Percentiles rank a stretch among this genome's conserved stretches.
phyloP scores from a whole-genome alignment of 2,113 vertebrate species.

The Oceanodroma tethys region DNA sequence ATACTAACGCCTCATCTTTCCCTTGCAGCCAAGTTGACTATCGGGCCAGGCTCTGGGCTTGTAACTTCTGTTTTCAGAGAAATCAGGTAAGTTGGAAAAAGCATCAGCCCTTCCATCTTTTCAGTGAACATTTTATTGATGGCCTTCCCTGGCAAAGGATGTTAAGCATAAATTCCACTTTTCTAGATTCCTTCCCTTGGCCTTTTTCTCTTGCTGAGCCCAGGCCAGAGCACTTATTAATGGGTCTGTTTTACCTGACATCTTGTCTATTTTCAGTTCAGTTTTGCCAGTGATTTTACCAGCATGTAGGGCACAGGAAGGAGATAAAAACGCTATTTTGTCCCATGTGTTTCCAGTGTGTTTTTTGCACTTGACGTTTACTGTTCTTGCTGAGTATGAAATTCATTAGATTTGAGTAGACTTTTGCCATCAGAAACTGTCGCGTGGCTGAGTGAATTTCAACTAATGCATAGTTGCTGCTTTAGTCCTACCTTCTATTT shows the following conservation, averaged over 20 bases:
- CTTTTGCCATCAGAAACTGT: not conserved
- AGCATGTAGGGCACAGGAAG: not conserved
- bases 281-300: not conserved
- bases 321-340: not conserved
- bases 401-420: not conserved
- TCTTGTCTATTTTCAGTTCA: not conserved
- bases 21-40: conserved; percentile 91
- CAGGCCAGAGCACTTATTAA: not conserved
- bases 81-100: conserved; percentile 83
- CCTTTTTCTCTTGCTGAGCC: not conserved
- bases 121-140: not conserved
- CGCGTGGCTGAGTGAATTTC: not conserved
- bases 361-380: not conserved
- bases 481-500: not conserved
- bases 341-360: not conserved
- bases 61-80: conserved; percentile 98
- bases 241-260: not conserved
- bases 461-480: not conserved
- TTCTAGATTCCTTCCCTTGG: not conserved
- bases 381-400: not conserved
- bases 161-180: not conserved
- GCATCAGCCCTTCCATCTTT: not conserved
- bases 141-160: not conserved
- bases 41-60: conserved; percentile 96
- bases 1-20: not conserved